Percentiles rank a stretch among this genome's conserved stretches.
Evolutionary conservation across 2,113 vertebrate genomes (phyloP).

Genomic region (Boleophthalmus pectinirostris): DNA sequence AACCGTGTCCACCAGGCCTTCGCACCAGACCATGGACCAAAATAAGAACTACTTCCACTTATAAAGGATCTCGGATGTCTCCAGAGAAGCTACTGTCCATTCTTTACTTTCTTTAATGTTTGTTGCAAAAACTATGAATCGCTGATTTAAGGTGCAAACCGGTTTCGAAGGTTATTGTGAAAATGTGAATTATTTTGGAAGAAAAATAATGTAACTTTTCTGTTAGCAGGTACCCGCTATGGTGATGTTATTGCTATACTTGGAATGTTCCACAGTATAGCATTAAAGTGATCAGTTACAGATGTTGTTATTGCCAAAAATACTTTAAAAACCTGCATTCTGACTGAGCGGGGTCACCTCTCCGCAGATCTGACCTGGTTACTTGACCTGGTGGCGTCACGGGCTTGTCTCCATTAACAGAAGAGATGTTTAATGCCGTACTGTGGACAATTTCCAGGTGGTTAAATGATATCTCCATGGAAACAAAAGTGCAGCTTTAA

Average conservation of each 20-base stretch:
- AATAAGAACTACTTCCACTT: slow-evolving; percentile 21
- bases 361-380: background rate
- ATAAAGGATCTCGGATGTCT: background rate
- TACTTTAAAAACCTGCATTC: no score
- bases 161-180: background rate
- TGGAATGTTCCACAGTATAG: background rate
- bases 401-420: background rate
- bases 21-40: slow-evolving; percentile 24
- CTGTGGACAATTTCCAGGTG: background rate
- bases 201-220: background rate
- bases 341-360: no score
- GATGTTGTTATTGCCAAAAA: no score
- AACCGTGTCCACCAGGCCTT: slow-evolving; percentile 11
- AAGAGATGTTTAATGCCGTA: background rate
- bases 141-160: background rate
- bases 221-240: background rate
- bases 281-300: no score
- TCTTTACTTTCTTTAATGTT: background rate
- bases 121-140: background rate
- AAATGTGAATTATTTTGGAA: background rate
- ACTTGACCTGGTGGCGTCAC: background rate
- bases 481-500: background rate
- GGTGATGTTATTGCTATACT: background rate
- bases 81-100: background rate
- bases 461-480: background rate